Evolutionary conservation across 2,113 vertebrate species (phyloP).

Genomic region (Edolisoma coerulescens): DNA sequence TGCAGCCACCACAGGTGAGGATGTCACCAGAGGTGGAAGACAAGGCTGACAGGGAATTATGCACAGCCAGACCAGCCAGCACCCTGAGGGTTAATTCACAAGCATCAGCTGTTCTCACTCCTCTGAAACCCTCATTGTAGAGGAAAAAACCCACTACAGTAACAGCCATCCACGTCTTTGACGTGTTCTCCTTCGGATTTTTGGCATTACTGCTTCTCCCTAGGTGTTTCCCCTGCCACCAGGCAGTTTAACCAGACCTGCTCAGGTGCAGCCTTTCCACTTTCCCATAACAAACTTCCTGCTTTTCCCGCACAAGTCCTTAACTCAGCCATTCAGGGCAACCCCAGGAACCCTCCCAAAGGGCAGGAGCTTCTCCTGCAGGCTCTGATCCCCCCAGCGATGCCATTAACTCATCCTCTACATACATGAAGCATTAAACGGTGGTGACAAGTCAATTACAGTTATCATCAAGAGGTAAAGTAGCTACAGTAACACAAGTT

Average conservation of each 20-base stretch:
- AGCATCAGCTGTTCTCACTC: neutral
- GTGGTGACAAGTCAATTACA: slow-evolving; percentile 66
- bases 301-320: neutral
- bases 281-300: neutral
- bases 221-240: neutral
- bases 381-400: slow-evolving; percentile 32
- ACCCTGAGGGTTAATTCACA: neutral
- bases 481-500: slow-evolving; percentile 59
- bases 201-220: neutral
- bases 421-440: slow-evolving; percentile 33
- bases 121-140: neutral
- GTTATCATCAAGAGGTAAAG: slow-evolving; percentile 69
- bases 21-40: neutral
- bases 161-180: accelerated
- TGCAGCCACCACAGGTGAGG: neutral
- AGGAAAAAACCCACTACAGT: neutral
- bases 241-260: neutral
- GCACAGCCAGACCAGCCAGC: neutral
- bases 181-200: neutral
- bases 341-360: slow-evolving; percentile 17
- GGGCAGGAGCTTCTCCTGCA: slow-evolving; percentile 51
- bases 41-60: neutral
- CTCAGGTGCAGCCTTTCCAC: neutral
- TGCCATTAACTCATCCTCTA: slow-evolving; percentile 45
- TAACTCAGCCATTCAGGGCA: slow-evolving; percentile 6